Percentiles rank a stretch among this genome's conserved stretches.
These are phyloP conservation scores for Gnathonemus echidnorhynchus DNA, from an alignment of 2,113 vertebrate species.

Conservation along the genomic window DNA sequence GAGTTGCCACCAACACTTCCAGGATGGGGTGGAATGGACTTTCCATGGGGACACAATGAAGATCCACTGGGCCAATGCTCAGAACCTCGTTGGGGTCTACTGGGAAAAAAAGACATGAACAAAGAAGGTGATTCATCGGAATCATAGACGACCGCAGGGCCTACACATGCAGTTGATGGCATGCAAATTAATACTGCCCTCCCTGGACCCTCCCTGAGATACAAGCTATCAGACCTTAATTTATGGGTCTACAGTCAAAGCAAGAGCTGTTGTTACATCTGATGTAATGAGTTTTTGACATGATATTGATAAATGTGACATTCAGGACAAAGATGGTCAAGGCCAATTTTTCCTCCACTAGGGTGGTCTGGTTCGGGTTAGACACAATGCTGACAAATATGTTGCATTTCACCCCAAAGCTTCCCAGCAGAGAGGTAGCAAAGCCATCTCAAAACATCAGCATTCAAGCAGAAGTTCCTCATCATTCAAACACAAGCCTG, in stretches of 20 bases:
- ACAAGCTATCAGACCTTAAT: background rate
- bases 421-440: background rate
- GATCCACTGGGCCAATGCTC: conserved; percentile 73
- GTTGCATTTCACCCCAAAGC: background rate
- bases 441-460: background rate
- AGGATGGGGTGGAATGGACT: conserved; percentile 76
- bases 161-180: background rate
- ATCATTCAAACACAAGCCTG: background rate
- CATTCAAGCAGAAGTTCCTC: background rate
- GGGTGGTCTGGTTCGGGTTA: background rate
- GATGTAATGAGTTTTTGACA: background rate
- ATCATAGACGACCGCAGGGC: background rate
- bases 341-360: background rate
- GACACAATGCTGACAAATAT: background rate
- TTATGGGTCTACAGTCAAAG: background rate
- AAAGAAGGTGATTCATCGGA: background rate
- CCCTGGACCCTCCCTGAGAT: background rate
- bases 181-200: background rate
- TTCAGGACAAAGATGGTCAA: background rate
- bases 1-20: conserved; percentile 63
- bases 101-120: conserved; percentile 43
- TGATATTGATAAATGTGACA: background rate
- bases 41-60: conserved; percentile 77
- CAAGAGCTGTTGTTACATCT: background rate
- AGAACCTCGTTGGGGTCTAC: conserved; percentile 79